phyloP scores from a whole-genome alignment of 92 coral and sea anemone species.

The Chrysogorgia sp. region DNA sequence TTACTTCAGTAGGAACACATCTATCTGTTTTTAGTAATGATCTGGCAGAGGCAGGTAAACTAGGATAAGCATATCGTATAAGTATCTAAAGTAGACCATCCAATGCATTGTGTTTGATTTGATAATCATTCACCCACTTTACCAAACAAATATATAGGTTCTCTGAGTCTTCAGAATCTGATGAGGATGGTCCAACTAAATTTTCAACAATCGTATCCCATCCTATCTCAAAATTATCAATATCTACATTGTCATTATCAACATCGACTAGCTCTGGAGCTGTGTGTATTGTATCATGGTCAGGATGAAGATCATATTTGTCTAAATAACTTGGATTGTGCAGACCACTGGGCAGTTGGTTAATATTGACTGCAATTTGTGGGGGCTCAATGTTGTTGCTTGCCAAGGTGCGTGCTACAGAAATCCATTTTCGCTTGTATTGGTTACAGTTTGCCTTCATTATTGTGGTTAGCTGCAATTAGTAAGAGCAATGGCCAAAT shows the following conservation, averaged over 20 bases:
- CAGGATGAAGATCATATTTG: too few relatives aligned
- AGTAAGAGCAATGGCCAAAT: too few relatives aligned
- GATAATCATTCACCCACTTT: constrained; percentile 11
- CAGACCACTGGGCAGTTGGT: too few relatives aligned
- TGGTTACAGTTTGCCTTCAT: neutral
- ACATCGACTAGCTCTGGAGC: too few relatives aligned
- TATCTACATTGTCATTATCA: too few relatives aligned
- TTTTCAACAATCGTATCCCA: neutral
- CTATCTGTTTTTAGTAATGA: neutral
- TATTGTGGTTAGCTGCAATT: neutral
- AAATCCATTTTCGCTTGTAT: neutral
- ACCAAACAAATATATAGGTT: neutral
- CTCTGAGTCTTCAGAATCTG: neutral
- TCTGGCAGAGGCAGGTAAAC: constrained; percentile 16
- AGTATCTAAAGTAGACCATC: neutral
- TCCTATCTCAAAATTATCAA: neutral
- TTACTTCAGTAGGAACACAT: neutral
- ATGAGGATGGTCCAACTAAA: neutral
- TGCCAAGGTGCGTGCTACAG: neutral
- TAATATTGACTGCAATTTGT: too few relatives aligned
- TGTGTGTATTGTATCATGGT: too few relatives aligned
- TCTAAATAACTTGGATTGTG: too few relatives aligned
- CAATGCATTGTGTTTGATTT: constrained; percentile 14
- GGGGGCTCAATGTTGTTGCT: neutral
- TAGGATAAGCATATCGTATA: neutral